phyloP scores from a whole-genome alignment of 2,113 vertebrate genomes.

The Tetrao urogallus region DNA sequence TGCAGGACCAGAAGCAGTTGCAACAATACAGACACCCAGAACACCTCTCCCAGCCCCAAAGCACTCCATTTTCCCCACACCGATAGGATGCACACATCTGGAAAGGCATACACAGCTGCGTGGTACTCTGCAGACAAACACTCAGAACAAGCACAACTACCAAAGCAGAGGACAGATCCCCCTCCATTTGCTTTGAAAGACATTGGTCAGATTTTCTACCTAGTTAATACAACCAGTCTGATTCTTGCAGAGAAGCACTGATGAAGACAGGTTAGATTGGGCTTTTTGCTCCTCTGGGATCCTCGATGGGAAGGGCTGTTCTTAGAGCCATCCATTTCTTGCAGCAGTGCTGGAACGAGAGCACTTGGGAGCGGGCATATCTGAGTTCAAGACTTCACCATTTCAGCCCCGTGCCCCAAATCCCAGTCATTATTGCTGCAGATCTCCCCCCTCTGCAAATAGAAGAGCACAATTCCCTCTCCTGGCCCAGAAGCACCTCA shows the following conservation, averaged over 20 bases:
- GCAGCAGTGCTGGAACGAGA: fast-evolving
- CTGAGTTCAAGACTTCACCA: no score
- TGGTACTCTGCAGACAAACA: fast-evolving
- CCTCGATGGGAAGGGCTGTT: not conserved
- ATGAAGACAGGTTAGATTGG: not conserved
- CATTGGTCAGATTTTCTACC: not conserved
- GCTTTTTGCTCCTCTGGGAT: not conserved
- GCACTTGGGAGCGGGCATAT: not conserved
- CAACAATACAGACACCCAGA: not conserved
- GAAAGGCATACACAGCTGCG: not conserved
- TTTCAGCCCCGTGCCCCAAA: not conserved
- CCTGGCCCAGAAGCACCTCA: not conserved
- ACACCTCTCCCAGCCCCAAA: not conserved
- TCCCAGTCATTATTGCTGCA: fast-evolving
- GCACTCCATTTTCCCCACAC: not conserved
- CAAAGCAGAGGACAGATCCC: not conserved
- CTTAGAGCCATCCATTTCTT: not conserved
- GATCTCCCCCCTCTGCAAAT: not conserved
- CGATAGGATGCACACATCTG: not conserved
- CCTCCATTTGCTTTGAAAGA: not conserved
- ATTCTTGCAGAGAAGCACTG: not conserved
- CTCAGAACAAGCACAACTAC: not conserved
- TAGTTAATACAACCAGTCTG: not conserved
- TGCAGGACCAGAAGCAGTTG: not conserved
- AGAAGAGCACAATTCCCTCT: not conserved